These are phyloP conservation scores for Dermolepida albohirtum DNA, from an alignment of 2,888 invertebrate genomes.

Conservation along the genomic window DNA sequence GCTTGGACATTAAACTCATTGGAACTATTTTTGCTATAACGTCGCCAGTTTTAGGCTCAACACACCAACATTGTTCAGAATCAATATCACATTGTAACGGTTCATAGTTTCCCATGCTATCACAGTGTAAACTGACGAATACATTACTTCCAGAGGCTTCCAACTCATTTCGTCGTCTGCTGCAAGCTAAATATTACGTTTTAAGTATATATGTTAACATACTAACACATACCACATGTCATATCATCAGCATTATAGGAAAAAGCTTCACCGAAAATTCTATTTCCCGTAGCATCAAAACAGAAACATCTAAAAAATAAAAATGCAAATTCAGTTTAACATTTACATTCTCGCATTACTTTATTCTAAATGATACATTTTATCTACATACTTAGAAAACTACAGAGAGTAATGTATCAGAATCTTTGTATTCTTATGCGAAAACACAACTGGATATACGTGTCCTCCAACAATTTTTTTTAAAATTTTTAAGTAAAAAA, in stretches of 20 bases:
- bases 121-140: slow-evolving; percentile 74
- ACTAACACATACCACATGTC: slow-evolving; percentile 71
- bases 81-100: slow-evolving; percentile 72
- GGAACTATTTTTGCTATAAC: slow-evolving; percentile 70
- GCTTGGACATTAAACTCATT: slow-evolving; percentile 68
- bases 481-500: too few relatives aligned
- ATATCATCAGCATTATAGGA: slow-evolving; percentile 70
- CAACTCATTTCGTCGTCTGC: slow-evolving; percentile 70
- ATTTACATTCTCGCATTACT: too few relatives aligned
- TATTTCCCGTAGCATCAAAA: slow-evolving; percentile 69
- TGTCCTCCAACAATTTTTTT: too few relatives aligned
- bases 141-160: slow-evolving; percentile 54
- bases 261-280: slow-evolving; percentile 77
- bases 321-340: too few relatives aligned
- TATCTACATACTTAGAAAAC: too few relatives aligned
- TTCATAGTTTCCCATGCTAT: slow-evolving; percentile 75
- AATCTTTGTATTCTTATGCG: too few relatives aligned
- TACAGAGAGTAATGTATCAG: too few relatives aligned
- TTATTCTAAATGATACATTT: too few relatives aligned
- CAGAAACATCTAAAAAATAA: slow-evolving; percentile 72
- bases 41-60: slow-evolving; percentile 71
- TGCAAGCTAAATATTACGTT: slow-evolving; percentile 68
- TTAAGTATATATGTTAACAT: background rate
- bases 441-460: too few relatives aligned
- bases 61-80: slow-evolving; percentile 77